phyloP scores from a whole-genome alignment of 2,797 vertebrate species.

The Paguma larvata region DNA sequence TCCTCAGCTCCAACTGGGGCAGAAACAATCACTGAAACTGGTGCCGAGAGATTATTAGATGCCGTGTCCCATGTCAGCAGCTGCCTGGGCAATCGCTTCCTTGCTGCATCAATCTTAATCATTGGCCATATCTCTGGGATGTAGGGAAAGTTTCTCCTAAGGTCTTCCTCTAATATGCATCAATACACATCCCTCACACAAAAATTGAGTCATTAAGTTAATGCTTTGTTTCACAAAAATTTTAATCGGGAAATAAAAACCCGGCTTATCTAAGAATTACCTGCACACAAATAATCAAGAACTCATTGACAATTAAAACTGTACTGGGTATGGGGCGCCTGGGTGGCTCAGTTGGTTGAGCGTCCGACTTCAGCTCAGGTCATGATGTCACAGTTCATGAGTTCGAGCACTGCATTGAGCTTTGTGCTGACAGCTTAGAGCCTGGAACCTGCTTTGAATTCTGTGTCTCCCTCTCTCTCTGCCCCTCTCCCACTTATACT shows the following conservation, averaged over 20 bases:
- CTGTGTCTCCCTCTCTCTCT: too few species aligned
- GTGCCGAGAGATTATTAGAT: neutral
- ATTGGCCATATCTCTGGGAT: neutral
- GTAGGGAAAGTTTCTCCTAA: neutral
- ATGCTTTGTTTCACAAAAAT: neutral
- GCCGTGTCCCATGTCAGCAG: neutral
- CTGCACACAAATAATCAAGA: neutral
- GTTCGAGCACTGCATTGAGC: too few species aligned
- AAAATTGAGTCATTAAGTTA: neutral
- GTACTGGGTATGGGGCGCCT: accelerated
- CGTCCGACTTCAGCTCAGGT: too few species aligned
- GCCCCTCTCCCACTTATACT: too few species aligned
- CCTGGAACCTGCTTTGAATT: too few species aligned
- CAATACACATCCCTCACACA: neutral
- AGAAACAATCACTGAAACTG: neutral
- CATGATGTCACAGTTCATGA: too few species aligned
- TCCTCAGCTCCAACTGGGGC: neutral
- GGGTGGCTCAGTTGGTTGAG: too few species aligned
- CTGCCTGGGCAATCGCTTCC: neutral
- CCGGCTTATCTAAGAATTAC: neutral
- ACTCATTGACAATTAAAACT: neutral
- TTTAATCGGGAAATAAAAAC: neutral
- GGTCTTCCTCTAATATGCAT: neutral
- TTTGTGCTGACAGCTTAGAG: too few species aligned
- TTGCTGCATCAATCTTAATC: neutral